phyloP scores from a whole-genome alignment of 1,140 invertebrate species.

The Phenacoccus solenopsis region DNA sequence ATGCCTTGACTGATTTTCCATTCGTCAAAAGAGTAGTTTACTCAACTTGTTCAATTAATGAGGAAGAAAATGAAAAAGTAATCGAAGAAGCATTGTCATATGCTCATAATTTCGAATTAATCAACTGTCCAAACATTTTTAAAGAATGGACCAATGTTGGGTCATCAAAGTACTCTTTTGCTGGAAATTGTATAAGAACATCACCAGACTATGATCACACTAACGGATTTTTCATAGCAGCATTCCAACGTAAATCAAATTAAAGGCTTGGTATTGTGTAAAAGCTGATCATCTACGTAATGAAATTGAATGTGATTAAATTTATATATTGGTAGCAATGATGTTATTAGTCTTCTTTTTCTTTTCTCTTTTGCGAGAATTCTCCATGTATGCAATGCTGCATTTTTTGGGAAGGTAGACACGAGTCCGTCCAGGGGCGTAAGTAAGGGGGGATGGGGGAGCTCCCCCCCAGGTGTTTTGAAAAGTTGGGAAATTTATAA shows the following conservation, averaged over 20 bases:
- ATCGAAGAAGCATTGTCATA: constrained; percentile 43
- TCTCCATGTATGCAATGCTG: no score
- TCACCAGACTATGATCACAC: constrained; percentile 59
- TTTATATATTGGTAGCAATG: no score
- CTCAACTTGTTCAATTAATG: constrained; percentile 83
- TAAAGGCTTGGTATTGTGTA: background rate
- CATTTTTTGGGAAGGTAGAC: no score
- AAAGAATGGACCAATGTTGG: constrained; percentile 53
- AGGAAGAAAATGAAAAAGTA: constrained; percentile 87
- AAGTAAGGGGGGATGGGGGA: no score
- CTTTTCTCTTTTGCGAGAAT: no score
- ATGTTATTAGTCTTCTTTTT: no score
- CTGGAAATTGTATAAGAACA: constrained; percentile 63
- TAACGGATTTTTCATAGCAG: constrained; percentile 88
- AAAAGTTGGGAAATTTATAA: no score
- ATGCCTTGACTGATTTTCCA: constrained; percentile 71
- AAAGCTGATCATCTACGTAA: no score
- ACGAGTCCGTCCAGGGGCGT: no score
- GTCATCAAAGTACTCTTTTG: constrained; percentile 45
- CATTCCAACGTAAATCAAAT: constrained; percentile 40
- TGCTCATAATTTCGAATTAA: constrained; percentile 45
- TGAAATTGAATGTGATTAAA: no score
- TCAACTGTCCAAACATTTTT: constrained; percentile 42
- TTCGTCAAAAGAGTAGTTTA: constrained; percentile 76
- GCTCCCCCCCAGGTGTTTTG: no score